These are phyloP conservation scores for Drosophila setifemur DNA, from an alignment of 1,140 invertebrate species.

Conservation along the genomic window DNA sequence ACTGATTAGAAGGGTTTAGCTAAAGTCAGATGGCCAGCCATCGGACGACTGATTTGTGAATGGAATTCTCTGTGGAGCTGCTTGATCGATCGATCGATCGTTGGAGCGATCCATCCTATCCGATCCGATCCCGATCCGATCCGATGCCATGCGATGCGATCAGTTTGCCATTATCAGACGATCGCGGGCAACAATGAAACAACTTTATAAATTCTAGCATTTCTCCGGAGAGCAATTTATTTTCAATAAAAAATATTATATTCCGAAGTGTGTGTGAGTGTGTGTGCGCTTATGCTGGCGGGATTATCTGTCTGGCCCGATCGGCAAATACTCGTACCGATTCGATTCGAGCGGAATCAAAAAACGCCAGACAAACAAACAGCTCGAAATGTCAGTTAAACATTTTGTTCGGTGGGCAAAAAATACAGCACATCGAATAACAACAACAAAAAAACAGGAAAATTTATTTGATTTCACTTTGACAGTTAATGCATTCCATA, in stretches of 20 bases:
- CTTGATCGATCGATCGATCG: constrained; percentile 21
- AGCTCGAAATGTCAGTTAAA: constrained; percentile 62
- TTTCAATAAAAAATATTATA: constrained; percentile 35
- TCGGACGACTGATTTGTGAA: constrained; percentile 68
- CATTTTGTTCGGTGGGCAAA: constrained; percentile 16
- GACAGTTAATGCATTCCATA: constrained; percentile 27
- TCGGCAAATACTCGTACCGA: constrained; percentile 23
- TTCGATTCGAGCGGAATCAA: neutral
- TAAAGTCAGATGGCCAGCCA: constrained; percentile 31
- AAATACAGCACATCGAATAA: neutral
- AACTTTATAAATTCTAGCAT: constrained; percentile 44
- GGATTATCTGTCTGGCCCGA: constrained; percentile 41
- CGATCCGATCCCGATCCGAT: constrained; percentile 1
- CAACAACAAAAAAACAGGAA: constrained; percentile 17
- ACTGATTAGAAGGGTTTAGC: constrained; percentile 58
- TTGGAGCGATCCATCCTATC: neutral
- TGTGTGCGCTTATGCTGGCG: no score
- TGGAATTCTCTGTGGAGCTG: constrained; percentile 49
- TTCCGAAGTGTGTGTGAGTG: neutral
- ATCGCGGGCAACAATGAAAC: constrained; percentile 60
- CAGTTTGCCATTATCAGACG: constrained; percentile 38
- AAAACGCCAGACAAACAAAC: constrained; percentile 51
- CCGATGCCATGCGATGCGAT: no score
- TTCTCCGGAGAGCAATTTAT: constrained; percentile 42
- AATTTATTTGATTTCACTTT: constrained; percentile 42